These are phyloP conservation scores for Dreissena polymorpha DNA, from an alignment of 1,140 invertebrate genomes.

Conservation along the genomic window DNA sequence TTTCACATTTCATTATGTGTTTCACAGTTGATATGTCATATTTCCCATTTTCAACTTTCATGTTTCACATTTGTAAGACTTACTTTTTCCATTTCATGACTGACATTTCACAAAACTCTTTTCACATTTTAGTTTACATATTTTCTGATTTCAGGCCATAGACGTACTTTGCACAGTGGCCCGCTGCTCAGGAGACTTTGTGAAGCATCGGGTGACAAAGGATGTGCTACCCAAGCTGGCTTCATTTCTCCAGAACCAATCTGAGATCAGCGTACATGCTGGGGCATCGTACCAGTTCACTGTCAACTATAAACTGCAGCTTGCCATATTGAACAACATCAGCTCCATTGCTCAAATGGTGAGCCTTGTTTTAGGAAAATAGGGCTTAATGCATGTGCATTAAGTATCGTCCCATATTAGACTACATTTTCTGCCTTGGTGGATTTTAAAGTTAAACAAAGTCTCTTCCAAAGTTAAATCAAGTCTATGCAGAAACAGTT, in stretches of 20 bases:
- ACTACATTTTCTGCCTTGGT: not conserved
- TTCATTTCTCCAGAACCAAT: constrained; percentile 62
- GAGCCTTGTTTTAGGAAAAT: constrained; percentile 17
- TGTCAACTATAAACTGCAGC: constrained; percentile 69
- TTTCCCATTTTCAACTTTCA: no score
- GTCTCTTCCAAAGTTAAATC: no score
- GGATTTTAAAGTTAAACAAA: not conserved
- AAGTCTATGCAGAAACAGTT: no score
- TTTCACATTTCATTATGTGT: no score
- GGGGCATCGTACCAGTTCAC: constrained; percentile 66
- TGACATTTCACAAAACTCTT: no score
- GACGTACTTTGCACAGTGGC: constrained; percentile 64
- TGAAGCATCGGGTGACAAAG: constrained; percentile 65
- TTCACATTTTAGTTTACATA: no score
- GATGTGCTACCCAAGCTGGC: constrained; percentile 70
- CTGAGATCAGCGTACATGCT: constrained; percentile 63
- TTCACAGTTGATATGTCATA: no score
- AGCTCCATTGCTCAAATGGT: constrained; percentile 66
- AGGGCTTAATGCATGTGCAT: not conserved
- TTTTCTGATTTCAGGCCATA: constrained; percentile 25
- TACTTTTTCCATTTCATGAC: no score
- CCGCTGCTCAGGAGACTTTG: constrained; percentile 66
- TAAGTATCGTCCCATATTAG: not conserved
- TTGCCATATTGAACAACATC: constrained; percentile 58
- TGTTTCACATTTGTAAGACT: no score